Conservation (phyloP, 2,113 vertebrate species). For the Ia io region DNA sequence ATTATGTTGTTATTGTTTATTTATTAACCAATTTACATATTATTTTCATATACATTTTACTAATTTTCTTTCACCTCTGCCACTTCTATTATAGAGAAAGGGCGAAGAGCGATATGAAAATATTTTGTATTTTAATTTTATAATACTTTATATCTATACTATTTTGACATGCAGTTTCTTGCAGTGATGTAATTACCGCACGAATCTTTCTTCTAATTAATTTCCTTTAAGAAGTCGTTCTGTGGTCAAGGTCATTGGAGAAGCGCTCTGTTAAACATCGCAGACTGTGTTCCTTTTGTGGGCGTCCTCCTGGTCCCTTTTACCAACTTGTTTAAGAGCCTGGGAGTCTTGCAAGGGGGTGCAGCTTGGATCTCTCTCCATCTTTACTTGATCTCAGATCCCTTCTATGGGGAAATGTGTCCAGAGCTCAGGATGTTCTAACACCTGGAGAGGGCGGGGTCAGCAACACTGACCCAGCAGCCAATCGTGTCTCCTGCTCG, state of each 20-base stretch:
- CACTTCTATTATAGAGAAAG: no score
- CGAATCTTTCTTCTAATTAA: no score
- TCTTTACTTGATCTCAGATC: not conserved
- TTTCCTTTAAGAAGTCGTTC: not conserved
- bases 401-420: accelerated
- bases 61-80: no score
- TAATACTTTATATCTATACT: no score
- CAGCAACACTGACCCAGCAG: accelerated
- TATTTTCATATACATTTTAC: no score
- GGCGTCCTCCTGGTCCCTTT: not conserved
- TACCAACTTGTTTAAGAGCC: not conserved
- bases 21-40: no score
- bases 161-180: no score
- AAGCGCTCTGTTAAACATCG: not conserved
- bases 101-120: no score
- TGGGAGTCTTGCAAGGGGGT: not conserved
- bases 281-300: not conserved
- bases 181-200: no score
- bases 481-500: not conserved
- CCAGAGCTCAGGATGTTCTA: not conserved
- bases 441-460: not conserved
- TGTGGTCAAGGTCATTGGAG: not conserved
- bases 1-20: no score
- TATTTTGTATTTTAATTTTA: no score
- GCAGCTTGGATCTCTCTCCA: not conserved